These are phyloP conservation scores for Eidolon dupreanum DNA, from an alignment of 2,797 vertebrate species.

Conservation along the genomic window DNA sequence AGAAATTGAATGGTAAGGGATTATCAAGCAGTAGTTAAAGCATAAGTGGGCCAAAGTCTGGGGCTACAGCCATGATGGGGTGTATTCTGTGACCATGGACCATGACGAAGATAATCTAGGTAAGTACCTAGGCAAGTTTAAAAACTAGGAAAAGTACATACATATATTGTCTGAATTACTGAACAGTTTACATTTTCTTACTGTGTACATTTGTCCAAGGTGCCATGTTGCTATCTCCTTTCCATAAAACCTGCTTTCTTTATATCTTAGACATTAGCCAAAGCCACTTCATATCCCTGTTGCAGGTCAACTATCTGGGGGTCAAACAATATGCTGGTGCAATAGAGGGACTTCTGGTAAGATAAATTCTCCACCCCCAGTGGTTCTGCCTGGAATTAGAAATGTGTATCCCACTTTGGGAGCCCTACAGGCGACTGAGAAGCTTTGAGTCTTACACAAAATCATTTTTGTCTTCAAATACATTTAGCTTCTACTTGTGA, in stretches of 20 bases:
- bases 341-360: not conserved
- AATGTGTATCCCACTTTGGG: not conserved
- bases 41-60: not conserved
- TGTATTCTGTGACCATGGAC: not conserved
- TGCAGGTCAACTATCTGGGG: not conserved
- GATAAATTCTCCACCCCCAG: not conserved
- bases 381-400: not conserved
- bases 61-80: not conserved
- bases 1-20: not conserved
- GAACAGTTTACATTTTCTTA: not conserved
- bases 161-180: not conserved
- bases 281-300: not conserved
- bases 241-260: not conserved
- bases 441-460: not conserved
- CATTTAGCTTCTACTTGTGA: slow-evolving; percentile 4
- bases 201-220: not conserved
- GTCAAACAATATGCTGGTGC: not conserved
- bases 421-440: not conserved
- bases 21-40: not conserved
- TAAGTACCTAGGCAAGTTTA: not conserved
- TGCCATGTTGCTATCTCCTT: not conserved
- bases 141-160: not conserved
- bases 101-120: not conserved
- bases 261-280: not conserved
- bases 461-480: not conserved